Conservation (phyloP, 2,797 vertebrate genomes). For the Furcifer pardalis region DNA sequence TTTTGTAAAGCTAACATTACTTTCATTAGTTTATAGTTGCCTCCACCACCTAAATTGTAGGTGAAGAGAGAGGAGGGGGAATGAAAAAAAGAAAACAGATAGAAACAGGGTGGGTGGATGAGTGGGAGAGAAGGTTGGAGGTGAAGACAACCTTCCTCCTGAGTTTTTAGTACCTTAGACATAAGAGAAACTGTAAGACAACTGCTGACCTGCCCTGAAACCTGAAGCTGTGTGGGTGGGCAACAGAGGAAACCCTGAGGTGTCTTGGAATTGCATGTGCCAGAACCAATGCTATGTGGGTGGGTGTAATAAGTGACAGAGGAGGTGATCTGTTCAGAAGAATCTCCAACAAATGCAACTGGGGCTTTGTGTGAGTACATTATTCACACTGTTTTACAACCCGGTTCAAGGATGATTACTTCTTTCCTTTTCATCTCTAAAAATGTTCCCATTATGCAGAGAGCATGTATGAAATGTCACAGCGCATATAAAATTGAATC, state of each 20-base stretch:
- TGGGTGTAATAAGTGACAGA: constrained; percentile 11
- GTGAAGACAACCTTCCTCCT: no score
- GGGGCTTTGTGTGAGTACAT: constrained; percentile 8
- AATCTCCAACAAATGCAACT: neutral
- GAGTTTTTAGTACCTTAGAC: neutral
- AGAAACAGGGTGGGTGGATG: no score
- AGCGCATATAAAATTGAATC: constrained; percentile 21
- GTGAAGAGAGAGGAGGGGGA: no score
- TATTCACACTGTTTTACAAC: constrained; percentile 10
- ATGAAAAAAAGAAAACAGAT: no score
- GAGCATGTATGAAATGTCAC: constrained; percentile 23
- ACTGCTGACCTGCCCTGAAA: neutral
- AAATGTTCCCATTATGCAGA: constrained; percentile 23
- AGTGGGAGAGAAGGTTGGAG: no score
- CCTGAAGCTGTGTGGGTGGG: neutral
- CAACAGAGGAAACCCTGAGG: neutral
- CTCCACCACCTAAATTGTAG: no score
- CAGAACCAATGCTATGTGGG: neutral
- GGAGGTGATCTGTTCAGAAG: constrained; percentile 11
- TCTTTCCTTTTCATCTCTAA: constrained; percentile 7
- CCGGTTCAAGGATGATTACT: constrained; percentile 19
- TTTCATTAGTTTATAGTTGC: no score
- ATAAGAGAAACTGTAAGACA: neutral
- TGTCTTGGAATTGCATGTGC: neutral
- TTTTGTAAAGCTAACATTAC: no score